Evolutionary conservation across 2,797 vertebrate species (phyloP).

Genomic region (Enteromius radiatus): DNA sequence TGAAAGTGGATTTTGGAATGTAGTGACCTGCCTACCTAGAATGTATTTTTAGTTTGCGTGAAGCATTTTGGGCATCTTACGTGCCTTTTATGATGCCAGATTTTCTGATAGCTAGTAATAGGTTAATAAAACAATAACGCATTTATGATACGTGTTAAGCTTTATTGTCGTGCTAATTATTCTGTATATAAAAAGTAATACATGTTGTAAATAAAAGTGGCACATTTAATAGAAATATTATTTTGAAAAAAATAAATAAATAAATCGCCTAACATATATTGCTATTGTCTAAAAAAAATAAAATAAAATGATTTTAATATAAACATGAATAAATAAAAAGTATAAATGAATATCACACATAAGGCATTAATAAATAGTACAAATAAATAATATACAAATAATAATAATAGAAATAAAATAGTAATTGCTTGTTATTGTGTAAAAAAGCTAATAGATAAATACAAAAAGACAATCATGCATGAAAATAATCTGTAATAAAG

Average conservation of each 20-base stretch:
- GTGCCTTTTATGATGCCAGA: neutral
- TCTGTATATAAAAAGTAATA: neutral
- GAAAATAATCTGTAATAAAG: neutral
- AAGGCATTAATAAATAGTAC: neutral
- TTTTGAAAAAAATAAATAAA: neutral
- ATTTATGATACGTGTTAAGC: neutral
- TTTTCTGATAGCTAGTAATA: neutral
- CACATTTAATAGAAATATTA: too few species aligned
- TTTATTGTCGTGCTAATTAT: neutral
- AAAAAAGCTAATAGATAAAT: neutral
- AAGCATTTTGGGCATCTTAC: neutral
- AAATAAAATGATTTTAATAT: neutral
- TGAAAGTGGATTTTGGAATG: neutral
- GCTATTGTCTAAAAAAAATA: too few species aligned
- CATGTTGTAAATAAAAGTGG: neutral
- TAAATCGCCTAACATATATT: too few species aligned
- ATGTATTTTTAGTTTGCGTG: neutral
- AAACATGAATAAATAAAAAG: too few species aligned
- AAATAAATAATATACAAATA: neutral
- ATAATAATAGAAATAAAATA: neutral
- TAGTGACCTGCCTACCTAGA: neutral
- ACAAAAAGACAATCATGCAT: neutral
- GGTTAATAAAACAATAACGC: neutral
- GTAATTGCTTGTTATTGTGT: neutral
- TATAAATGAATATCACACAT: neutral